phyloP scores from a whole-genome alignment of 2,797 vertebrate species.

The Ispidina picta region DNA sequence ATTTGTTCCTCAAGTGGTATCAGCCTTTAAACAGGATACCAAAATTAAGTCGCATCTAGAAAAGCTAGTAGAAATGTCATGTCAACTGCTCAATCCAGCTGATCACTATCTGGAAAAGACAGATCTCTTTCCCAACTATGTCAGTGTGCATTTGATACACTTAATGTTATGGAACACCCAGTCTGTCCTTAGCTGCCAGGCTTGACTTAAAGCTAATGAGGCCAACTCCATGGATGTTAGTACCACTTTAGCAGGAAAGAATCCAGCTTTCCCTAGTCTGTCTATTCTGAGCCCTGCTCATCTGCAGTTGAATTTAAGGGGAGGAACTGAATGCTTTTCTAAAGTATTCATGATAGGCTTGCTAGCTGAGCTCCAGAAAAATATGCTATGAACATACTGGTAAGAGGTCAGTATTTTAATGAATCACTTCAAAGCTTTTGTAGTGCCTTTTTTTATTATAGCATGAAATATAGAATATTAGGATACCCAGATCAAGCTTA shows the following conservation, averaged over 20 bases:
- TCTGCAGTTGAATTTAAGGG: conserved; percentile 3
- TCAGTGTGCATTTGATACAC: conserved; percentile 21
- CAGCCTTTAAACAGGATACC: background rate
- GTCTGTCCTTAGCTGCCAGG: conserved; percentile 23
- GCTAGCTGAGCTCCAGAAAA: background rate
- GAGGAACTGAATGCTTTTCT: background rate
- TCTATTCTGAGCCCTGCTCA: background rate
- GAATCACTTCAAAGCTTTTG: conserved; percentile 4
- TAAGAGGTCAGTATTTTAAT: conserved; percentile 5
- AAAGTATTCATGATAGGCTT: background rate
- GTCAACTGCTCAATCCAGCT: conserved; percentile 17
- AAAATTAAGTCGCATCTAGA: conserved; percentile 6
- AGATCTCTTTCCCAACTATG: background rate
- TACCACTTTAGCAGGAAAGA: conserved; percentile 12
- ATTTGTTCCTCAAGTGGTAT: background rate
- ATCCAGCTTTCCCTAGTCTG: background rate
- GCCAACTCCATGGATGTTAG: conserved; percentile 34
- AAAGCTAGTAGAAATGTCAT: conserved; percentile 11
- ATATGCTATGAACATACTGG: background rate
- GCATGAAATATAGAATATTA: conserved; percentile 17
- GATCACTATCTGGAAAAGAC: background rate
- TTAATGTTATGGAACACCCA: background rate
- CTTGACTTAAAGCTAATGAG: conserved; percentile 44
- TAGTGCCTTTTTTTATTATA: conserved; percentile 10
- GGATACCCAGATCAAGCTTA: background rate